Base-by-base conservation (phyloP, 1,140 invertebrate species). In the Monochamus saltuarius region DNA sequence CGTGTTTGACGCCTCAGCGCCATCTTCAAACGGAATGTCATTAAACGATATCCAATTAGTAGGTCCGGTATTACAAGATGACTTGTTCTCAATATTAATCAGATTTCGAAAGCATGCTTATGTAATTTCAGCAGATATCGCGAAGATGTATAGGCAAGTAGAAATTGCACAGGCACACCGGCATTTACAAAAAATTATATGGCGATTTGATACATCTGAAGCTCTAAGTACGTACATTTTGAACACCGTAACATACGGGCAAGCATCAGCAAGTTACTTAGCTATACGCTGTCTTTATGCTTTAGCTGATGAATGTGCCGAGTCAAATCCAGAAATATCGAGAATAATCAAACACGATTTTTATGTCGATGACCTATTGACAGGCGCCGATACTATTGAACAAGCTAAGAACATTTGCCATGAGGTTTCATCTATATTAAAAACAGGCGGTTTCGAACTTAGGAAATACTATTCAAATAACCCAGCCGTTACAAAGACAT, bases 301-400 rank as follows among this genome's bases (percentile, higher is more conserved):
- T 52, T 42, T 57, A 45, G 43, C 54, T 7, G 9, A 10, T 35
- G 43, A 57, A 29, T 16, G 11, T 38, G 9, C 45, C n/a, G 22
- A 29, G 22, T 29, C 37, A 14, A 43, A 42, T 19, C 61, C 55
- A 13, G 29, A 29, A 17, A 34, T 36, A 22, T 22, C 45, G 9
- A 36, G 14, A 35, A 58, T 58, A 1, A 62, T 62, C 14, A 17
- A 35, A 14, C 16, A 22, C 1, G 46, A 58, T 46, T 56, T 62
- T 51, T 62, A 58, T 59, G 74, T 80, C 3, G 79, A 82, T 56
- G 78, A 82, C 66, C 52, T 77, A 19, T 46, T 80, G 1, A 67
- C 70, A 17, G 76, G 78, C 17, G 55, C 10, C 55, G 22, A 29
- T 29, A 29, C 22, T 29, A 29, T 29, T 6, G 22, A 29, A 6